Evolutionary conservation across 2,797 vertebrate species (phyloP).

Genomic region (Lindbergichthys nudifrons): DNA sequence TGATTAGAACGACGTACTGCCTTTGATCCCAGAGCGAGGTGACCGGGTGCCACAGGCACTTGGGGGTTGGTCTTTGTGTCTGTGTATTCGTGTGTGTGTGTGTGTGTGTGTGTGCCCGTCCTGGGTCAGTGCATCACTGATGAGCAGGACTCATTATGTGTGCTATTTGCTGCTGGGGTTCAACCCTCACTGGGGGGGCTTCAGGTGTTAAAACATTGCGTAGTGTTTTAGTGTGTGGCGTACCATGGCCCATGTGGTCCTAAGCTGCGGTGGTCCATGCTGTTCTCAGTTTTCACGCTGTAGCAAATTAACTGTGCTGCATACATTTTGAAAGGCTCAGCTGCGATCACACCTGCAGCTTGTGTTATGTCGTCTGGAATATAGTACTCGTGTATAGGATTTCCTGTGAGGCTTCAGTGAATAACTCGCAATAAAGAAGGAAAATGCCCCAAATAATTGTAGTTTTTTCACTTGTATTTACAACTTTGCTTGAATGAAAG

Average conservation of each 20-base stretch:
- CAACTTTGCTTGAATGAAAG: conserved; percentile 8
- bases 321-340: conserved; percentile 26
- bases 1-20: conserved; percentile 72
- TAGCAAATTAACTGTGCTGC: conserved; percentile 37
- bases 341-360: conserved; percentile 22
- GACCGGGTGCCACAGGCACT: conserved; percentile 60
- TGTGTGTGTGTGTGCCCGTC: conserved; percentile 39
- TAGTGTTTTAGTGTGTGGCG: conserved; percentile 20
- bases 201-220: conserved; percentile 53
- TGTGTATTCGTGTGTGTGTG: conserved; percentile 10
- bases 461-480: conserved; percentile 18
- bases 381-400: too few relatives aligned
- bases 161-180: conserved; percentile 38
- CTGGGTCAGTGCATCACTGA: conserved; percentile 69
- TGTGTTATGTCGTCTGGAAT: conserved; percentile 1
- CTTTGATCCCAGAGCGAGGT: conserved; percentile 77
- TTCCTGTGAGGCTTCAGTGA: not conserved
- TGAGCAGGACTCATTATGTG: conserved; percentile 69
- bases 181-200: conserved; percentile 45
- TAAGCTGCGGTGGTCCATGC: conserved; percentile 11
- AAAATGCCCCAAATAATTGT: not conserved
- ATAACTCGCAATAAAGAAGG: not conserved
- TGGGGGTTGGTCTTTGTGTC: conserved; percentile 20
- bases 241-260: conserved; percentile 12
- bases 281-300: conserved; percentile 23